phyloP scores from a whole-genome alignment of 2,113 vertebrate species.

The Suricata suricatta region DNA sequence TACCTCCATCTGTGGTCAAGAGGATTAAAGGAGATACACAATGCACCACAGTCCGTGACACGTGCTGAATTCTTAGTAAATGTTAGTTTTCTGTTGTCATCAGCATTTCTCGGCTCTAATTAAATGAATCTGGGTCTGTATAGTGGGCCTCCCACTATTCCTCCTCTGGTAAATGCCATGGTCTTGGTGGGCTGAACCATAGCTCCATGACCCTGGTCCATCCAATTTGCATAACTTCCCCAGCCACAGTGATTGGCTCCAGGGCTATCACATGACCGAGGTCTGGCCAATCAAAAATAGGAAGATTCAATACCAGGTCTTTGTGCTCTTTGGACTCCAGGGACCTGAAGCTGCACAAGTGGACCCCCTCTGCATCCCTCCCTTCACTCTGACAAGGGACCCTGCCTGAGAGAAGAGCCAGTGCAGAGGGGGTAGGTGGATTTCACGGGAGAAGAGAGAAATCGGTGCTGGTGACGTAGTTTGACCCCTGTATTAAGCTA shows the following conservation, averaged over 20 bases:
- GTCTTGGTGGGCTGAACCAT: background rate
- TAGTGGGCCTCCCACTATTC: background rate
- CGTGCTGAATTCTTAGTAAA: background rate
- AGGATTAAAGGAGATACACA: background rate
- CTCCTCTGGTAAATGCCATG: background rate
- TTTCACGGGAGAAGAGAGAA: background rate
- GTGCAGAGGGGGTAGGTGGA: background rate
- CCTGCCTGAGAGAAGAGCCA: no score
- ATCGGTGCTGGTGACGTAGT: background rate
- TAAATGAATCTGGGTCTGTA: background rate
- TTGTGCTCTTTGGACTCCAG: background rate
- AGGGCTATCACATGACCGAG: background rate
- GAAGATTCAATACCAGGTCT: background rate
- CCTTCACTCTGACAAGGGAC: rapidly evolving
- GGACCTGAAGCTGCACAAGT: background rate
- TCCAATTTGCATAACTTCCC: background rate
- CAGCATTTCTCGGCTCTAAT: background rate
- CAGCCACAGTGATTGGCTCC: background rate
- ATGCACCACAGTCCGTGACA: background rate
- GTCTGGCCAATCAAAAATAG: background rate
- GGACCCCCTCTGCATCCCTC: background rate
- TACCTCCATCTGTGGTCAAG: background rate
- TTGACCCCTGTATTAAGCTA: background rate
- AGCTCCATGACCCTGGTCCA: background rate
- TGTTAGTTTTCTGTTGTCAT: background rate